Base-by-base conservation (phyloP, 2,797 vertebrate species). In the Brachymystax lenok region DNA sequence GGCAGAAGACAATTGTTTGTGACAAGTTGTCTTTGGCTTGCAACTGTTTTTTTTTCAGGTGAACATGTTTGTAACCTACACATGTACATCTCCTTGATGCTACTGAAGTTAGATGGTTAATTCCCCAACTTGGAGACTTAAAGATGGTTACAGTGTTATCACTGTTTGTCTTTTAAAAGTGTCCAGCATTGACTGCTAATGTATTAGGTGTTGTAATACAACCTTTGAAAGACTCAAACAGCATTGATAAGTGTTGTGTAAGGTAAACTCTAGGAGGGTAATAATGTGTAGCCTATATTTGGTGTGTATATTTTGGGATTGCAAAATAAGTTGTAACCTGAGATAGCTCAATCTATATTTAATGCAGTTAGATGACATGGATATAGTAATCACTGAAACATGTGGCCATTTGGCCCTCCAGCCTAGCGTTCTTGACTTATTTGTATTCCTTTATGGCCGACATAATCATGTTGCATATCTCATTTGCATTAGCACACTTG, bases 401-500 rank as follows among this genome's bases (percentile, higher is more conserved):
- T 73, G 21, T 56, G 14, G 61, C 35, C 40, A 59, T 61, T 59
- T 69, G 68, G 40, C 54, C 10, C 56, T 40, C 35, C n/a, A 67
- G 68, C 46, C 10, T 56, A 4, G n/a, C 54, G 19, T 28, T 74
- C 33, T 46, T 46, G 33, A 35, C 64, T 69, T 69, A 61, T 73
- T 69, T n/a, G 51, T 61, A 78, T 78, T 73, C 70, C 28, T 17
- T 13, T 10, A 50, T 19, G 61, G 46, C 21, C 33, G 12, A 46
- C 54, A 59, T 16, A 67, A 40, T 73, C 67, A 59, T 67, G 59
- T n/a, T 69, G 33, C 19, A 19, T 5, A 27, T 67, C 51, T 67
- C 12, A 78, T 74, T 78, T 73, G 64, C 71, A 69, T 69, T 28
- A 27, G 69, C 71, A 59, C 61, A 67, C 51, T 59, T 73, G 61